Conservation (phyloP, 1,140 invertebrate genomes). For the Cyrtorhinus lividipennis region DNA sequence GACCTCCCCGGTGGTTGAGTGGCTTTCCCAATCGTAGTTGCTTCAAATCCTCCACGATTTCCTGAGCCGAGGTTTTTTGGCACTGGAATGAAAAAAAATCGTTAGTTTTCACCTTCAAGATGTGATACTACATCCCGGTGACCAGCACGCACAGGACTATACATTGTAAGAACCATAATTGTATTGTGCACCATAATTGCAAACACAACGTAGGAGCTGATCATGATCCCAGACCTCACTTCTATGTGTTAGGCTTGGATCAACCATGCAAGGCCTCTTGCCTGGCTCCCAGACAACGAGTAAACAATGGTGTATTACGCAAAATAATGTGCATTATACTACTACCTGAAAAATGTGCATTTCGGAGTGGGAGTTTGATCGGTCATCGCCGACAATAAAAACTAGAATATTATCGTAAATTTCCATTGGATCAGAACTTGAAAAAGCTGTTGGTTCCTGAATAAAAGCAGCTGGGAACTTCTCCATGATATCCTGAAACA, state of each 20-base stretch:
- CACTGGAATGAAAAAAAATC: slow-evolving; percentile 37
- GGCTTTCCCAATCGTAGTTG: slow-evolving; percentile 57
- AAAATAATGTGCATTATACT: too few relatives aligned
- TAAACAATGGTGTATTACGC: too few relatives aligned
- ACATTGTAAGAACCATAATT: too few relatives aligned
- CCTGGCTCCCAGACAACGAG: too few relatives aligned
- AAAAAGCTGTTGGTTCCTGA: slow-evolving; percentile 89
- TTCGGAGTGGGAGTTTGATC: slow-evolving; percentile 54
- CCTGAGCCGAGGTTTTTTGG: slow-evolving; percentile 68
- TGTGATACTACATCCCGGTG: too few relatives aligned
- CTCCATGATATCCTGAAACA: slow-evolving; percentile 79
- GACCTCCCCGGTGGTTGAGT: slow-evolving; percentile 36
- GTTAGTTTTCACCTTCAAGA: too few relatives aligned
- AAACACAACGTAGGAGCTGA: too few relatives aligned
- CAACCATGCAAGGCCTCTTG: too few relatives aligned
- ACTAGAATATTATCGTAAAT: slow-evolving; percentile 97
- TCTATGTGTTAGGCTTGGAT: too few relatives aligned
- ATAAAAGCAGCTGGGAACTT: slow-evolving; percentile 83
- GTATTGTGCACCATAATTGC: too few relatives aligned
- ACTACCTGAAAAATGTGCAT: slow-evolving; percentile 96
- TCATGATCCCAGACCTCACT: too few relatives aligned
- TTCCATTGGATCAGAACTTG: slow-evolving; percentile 89
- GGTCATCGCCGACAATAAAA: slow-evolving; percentile 71
- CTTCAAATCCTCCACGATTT: slow-evolving; percentile 74
- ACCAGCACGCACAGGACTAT: too few relatives aligned